A percentile compares a stretch with the other conserved stretches of the same genome.
Conservation (phyloP, 2,888 invertebrate species). For the Lasioglossum pauxillum region DNA sequence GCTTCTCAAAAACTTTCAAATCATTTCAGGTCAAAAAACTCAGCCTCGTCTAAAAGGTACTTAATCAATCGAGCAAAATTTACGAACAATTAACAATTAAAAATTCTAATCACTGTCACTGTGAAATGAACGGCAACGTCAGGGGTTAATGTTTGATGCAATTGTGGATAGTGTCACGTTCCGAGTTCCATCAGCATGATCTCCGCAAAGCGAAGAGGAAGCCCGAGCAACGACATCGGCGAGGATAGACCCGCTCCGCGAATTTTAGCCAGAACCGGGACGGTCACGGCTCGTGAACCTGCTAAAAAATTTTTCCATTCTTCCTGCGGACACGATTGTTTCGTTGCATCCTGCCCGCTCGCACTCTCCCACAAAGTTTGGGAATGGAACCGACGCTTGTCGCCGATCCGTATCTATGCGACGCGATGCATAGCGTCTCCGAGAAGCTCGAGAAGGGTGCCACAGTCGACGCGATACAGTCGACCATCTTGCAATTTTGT, state of each 20-base stretch:
- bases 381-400: constrained; percentile 59
- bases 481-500: background rate
- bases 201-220: background rate
- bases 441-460: background rate
- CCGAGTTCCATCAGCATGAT: background rate
- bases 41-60: no score
- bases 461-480: background rate
- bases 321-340: constrained; percentile 79
- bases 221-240: background rate
- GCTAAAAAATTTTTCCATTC: constrained; percentile 75
- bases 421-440: constrained; percentile 15
- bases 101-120: background rate
- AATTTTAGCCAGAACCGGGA: constrained; percentile 67
- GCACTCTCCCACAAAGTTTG: constrained; percentile 74
- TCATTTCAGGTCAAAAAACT: background rate
- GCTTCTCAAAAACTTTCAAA: background rate
- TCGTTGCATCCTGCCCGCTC: constrained; percentile 78
- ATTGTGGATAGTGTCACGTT: background rate
- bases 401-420: constrained; percentile 72
- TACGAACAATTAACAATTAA: background rate
- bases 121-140: background rate
- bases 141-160: background rate
- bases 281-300: constrained; percentile 78
- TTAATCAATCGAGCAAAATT: background rate
- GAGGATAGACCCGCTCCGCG: constrained; percentile 39